Evolutionary conservation across 2,797 vertebrate genomes (phyloP).

Genomic region (Poecilia picta): DNA sequence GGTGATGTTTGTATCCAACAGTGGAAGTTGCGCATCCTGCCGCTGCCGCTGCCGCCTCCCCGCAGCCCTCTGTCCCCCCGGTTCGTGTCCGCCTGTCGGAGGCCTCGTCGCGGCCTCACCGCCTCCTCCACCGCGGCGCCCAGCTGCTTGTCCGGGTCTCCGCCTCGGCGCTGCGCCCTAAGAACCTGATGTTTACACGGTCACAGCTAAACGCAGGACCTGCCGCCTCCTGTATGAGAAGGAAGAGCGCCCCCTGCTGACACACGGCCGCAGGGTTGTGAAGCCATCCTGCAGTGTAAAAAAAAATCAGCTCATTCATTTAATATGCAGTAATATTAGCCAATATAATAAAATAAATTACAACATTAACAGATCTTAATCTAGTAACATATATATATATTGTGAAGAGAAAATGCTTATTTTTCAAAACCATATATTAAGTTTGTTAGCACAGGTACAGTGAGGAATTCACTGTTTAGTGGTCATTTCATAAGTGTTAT

Average conservation of each 20-base stretch:
- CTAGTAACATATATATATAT: too few species aligned
- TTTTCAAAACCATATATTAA: too few species aligned
- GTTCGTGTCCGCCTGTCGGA: not conserved
- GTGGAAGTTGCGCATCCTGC: not conserved
- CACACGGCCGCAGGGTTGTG: not conserved
- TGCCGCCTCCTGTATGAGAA: not conserved
- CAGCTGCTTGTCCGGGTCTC: slow-evolving; percentile 6
- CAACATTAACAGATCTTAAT: too few species aligned
- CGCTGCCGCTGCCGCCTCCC: not conserved
- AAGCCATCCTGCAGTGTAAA: not conserved
- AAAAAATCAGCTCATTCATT: too few species aligned
- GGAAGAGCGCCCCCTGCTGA: not conserved
- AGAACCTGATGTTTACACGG: not conserved
- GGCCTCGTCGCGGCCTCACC: slow-evolving; percentile 34
- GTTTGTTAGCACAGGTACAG: too few species aligned
- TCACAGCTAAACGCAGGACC: not conserved
- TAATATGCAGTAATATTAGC: too few species aligned
- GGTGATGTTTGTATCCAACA: not conserved
- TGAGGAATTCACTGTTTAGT: too few species aligned
- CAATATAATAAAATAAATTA: too few species aligned
- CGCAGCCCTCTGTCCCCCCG: not conserved
- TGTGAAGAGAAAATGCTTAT: too few species aligned
- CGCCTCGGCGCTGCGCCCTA: not conserved
- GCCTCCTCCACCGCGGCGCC: slow-evolving; percentile 11
- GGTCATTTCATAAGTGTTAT: too few species aligned